Percentiles rank a stretch among this genome's conserved stretches.
These are phyloP conservation scores for Ypsolopha sequella DNA, from an alignment of 2,888 invertebrate species.

Conservation along the genomic window DNA sequence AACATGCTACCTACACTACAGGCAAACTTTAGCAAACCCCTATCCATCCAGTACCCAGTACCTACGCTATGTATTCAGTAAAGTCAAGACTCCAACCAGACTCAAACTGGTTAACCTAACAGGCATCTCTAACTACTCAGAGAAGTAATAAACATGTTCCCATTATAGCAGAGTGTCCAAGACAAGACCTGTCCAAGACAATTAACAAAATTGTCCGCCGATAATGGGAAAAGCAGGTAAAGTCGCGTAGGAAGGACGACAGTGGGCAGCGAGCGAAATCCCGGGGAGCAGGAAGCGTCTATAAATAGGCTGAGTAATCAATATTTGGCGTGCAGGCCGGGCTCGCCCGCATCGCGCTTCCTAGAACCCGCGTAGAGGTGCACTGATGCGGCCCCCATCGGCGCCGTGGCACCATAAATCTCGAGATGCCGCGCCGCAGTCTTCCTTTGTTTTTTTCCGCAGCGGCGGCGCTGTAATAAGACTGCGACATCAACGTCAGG, in stretches of 20 bases:
- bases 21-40: no score
- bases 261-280: conserved; percentile 13
- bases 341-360: conserved; percentile 51
- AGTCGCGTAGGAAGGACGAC: conserved; percentile 20
- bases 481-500: conserved; percentile 62
- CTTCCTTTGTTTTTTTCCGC: conserved; percentile 53
- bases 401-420: conserved; percentile 64
- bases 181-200: neutral
- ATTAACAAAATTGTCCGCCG: neutral
- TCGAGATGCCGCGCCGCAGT: conserved; percentile 29
- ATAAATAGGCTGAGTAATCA: conserved; percentile 59
- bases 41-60: no score
- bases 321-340: conserved; percentile 43
- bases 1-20: no score
- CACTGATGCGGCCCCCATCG: conserved; percentile 35
- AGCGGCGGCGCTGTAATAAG: conserved; percentile 42
- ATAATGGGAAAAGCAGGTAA: neutral
- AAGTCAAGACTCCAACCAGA: no score
- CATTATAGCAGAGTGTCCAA: no score
- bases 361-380: conserved; percentile 25
- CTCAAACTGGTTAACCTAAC: no score
- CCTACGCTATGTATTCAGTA: no score
- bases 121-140: no score
- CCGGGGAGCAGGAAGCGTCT: conserved; percentile 22
- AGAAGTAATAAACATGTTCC: no score